Evolutionary conservation across 2,797 vertebrate species (phyloP), one percentile per base, ranked within the genome.

Genomic region (Kryptopterus vitreolus): DNA sequence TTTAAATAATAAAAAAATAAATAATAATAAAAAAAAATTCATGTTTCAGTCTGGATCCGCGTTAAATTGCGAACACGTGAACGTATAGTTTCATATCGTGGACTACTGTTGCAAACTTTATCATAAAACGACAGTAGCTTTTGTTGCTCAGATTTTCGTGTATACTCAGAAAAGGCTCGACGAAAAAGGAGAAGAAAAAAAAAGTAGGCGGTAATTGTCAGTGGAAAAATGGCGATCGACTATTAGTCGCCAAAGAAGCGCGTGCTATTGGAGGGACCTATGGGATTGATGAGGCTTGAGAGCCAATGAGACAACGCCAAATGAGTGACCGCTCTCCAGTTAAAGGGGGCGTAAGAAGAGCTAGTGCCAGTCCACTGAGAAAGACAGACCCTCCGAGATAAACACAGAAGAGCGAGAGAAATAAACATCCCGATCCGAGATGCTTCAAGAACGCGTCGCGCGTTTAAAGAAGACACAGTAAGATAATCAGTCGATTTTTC

Each of bases 281-380:
- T 86, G 92, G 94, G 95, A 95, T 95, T 96, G 95, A 95, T 91
- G 91, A 94, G 91, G 87, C 86, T 62, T 83, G 5, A 72, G 87
- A 92, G 88, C 97, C 96, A 98, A 97, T 97, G 87, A 93, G 91
- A 86, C 77, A 57, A 88, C 90, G 88, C 83, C 90, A 88, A 92
- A 88, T 69, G 91, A 91, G 88, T 88, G 93, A 89, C 92, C 93
- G 91, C 89, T 95, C 92, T 93, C 90, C 94, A 91, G 96, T 95
- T 92, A 94, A 94, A 96, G 96, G 95, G 95, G 96, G 95, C 91
- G 95, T 92, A 87, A 94, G 92, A 93, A 91, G 92, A 92, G 87
- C 90, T 88, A 93, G 93, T 91, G 94, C 89, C 88, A 94, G 95
- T 94, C 90, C 87, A 93, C 93, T 92, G 93, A 93, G 89, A 90